A percentile compares a stretch with the other conserved stretches of the same genome.
Conservation (phyloP, 1,140 invertebrate genomes). For the Drosophila ironensis region DNA sequence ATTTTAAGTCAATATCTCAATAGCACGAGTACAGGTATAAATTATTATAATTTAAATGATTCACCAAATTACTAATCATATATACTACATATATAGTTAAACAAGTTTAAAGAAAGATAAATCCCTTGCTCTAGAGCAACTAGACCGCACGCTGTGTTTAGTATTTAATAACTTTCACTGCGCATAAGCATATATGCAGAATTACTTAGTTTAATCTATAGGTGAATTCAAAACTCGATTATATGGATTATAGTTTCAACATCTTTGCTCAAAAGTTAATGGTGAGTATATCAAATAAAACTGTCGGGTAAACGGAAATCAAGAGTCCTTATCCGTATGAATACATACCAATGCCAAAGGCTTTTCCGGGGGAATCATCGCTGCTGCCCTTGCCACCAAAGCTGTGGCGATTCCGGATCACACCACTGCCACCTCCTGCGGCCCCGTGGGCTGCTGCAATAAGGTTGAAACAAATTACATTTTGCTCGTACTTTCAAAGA, state of each 20-base stretch:
- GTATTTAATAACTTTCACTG: conserved; percentile 38
- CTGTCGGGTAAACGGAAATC: background rate
- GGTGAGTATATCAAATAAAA: conserved; percentile 56
- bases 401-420: conserved; percentile 74
- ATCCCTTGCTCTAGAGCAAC: conserved; percentile 67
- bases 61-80: background rate
- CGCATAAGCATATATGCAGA: conserved; percentile 65
- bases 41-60: conserved; percentile 9
- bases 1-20: too few species aligned
- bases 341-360: conserved; percentile 90
- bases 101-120: conserved; percentile 59
- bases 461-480: background rate
- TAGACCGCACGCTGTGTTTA: conserved; percentile 30
- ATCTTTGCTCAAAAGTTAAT: conserved; percentile 68
- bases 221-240: conserved; percentile 50
- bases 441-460: conserved; percentile 33
- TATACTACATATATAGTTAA: background rate
- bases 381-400: conserved; percentile 78
- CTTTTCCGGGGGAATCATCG: conserved; percentile 84
- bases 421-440: conserved; percentile 32
- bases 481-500: too few species aligned
- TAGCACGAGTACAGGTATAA: conserved; percentile 21
- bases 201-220: conserved; percentile 45
- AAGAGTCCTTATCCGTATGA: background rate
- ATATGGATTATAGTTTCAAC: conserved; percentile 57